Conservation (phyloP, 2,797 vertebrate species). For the Myoxocephalus aenaeus region DNA sequence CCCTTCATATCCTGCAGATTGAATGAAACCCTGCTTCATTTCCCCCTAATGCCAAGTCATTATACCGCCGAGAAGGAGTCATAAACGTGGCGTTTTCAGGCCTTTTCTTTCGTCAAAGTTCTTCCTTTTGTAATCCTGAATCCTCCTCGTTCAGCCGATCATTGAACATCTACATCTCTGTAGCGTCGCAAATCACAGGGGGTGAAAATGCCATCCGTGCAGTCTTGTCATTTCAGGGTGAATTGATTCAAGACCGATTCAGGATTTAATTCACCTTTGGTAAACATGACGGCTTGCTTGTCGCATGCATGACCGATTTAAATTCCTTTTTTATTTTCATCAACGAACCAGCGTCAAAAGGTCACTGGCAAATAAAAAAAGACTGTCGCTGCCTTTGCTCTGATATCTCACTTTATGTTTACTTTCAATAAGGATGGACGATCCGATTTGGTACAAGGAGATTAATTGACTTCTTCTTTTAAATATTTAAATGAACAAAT, state of each 20-base stretch:
- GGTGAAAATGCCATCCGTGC: constrained; percentile 22
- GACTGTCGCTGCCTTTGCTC: background rate
- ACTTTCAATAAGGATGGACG: background rate
- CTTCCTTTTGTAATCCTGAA: constrained; percentile 25
- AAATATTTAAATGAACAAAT: too few species aligned
- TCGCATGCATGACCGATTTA: constrained; percentile 3
- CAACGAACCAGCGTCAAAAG: background rate
- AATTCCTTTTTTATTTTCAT: background rate
- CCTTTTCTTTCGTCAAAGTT: constrained; percentile 33
- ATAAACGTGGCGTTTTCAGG: constrained; percentile 41
- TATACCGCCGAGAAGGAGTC: background rate
- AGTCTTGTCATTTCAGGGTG: constrained; percentile 2
- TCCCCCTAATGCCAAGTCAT: constrained; percentile 5
- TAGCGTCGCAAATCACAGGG: constrained; percentile 42
- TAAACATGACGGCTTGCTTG: constrained; percentile 11
- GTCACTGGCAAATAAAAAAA: background rate
- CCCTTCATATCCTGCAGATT: background rate
- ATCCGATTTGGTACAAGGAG: background rate
- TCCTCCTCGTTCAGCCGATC: constrained; percentile 49
- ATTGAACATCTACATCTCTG: constrained; percentile 12
- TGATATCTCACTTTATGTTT: background rate
- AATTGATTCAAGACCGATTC: constrained; percentile 25
- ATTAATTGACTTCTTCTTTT: too few species aligned
- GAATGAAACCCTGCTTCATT: constrained; percentile 9
- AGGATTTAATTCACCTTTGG: constrained; percentile 30